phyloP scores from a whole-genome alignment of 2,888 invertebrate genomes.

The Sycophila texana region DNA sequence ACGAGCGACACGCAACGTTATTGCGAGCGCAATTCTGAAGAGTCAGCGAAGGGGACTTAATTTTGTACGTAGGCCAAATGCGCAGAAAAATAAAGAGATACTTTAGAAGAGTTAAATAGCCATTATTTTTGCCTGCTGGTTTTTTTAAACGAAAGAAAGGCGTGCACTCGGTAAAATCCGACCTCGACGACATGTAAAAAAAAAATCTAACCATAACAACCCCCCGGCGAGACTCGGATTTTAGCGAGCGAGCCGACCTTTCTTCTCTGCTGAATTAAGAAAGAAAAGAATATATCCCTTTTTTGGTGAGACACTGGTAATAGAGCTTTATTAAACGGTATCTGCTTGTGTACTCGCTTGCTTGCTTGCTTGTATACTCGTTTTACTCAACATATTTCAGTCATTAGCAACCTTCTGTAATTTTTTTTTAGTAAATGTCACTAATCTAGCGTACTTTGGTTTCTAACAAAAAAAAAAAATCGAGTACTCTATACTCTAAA shows the following conservation, averaged over 20 bases:
- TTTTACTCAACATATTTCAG: conserved; percentile 43
- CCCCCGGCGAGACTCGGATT: no score
- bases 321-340: conserved; percentile 45
- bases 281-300: conserved; percentile 33
- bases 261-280: conserved; percentile 20
- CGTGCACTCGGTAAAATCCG: no score
- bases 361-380: conserved; percentile 59
- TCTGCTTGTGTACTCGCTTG: conserved; percentile 59
- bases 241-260: neutral
- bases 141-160: no score
- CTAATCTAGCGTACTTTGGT: conserved; percentile 49
- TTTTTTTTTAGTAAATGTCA: conserved; percentile 49
- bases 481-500: no score
- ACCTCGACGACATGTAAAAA: no score
- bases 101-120: conserved; percentile 42
- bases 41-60: conserved; percentile 17
- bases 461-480: conserved; percentile 31
- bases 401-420: conserved; percentile 23
- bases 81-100: neutral
- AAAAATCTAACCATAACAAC: no score
- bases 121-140: conserved; percentile 44
- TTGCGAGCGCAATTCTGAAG: conserved; percentile 1
- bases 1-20: conserved; percentile 38
- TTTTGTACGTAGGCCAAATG: neutral
- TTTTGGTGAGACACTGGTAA: conserved; percentile 36